phyloP scores from a whole-genome alignment of 2,113 vertebrate species.

The Ia io region DNA sequence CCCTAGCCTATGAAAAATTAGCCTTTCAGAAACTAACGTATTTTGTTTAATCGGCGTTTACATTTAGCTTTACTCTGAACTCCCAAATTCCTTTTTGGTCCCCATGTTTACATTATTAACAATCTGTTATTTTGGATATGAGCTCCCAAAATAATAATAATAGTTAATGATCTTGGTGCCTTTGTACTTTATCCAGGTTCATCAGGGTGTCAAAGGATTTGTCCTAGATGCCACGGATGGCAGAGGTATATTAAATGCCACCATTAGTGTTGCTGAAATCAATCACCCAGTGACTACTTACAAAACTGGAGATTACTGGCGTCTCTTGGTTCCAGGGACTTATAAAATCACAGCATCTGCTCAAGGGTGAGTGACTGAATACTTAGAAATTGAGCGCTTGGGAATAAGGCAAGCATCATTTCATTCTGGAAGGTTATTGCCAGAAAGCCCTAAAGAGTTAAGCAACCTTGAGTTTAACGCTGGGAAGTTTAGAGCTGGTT shows the following conservation, averaged over 20 bases:
- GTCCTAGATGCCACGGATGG: constrained; percentile 90
- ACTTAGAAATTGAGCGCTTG: background rate
- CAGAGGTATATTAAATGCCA: constrained; percentile 93
- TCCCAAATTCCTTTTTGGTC: background rate
- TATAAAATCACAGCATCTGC: constrained; percentile 93
- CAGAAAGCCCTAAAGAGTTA: background rate
- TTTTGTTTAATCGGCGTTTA: constrained; percentile 11
- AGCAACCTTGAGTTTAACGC: background rate
- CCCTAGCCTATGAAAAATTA: background rate
- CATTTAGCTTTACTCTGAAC: background rate
- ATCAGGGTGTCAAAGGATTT: constrained; percentile 90
- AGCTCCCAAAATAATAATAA: background rate
- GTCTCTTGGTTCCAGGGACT: constrained; percentile 89
- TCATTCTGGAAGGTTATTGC: constrained; percentile 1
- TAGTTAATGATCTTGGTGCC: constrained; percentile 24
- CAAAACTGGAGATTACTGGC: constrained; percentile 95
- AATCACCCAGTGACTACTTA: constrained; percentile 90
- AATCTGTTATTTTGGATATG: constrained; percentile 17
- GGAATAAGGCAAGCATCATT: background rate
- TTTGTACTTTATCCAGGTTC: constrained; percentile 84
- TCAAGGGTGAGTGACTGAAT: constrained; percentile 85
- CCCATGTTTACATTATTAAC: constrained; percentile 33
- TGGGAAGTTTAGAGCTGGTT: background rate
- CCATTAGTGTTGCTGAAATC: constrained; percentile 89
- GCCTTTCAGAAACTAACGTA: background rate